Conservation (phyloP, 2,797 vertebrate genomes). For the Parauchenoglanis ngamensis region DNA sequence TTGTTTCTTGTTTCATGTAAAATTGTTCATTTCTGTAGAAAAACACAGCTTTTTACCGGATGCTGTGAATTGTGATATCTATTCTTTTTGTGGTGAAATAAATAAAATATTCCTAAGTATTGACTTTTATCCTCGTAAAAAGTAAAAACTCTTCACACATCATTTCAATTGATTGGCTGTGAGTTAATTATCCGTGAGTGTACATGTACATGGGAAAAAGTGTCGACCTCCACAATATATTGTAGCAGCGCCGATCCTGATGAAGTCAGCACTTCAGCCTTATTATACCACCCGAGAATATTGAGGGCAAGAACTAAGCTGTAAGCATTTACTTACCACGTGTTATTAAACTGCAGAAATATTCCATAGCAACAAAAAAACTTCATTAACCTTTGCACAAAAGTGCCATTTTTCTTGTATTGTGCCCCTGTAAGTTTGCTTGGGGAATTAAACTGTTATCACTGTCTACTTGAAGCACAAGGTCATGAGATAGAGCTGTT, state of each 20-base stretch:
- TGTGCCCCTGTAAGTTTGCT: not conserved
- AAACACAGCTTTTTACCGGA: not conserved
- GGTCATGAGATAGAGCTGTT: slow-evolving; percentile 17
- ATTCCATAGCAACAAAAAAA: not conserved
- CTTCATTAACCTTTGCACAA: slow-evolving; percentile 27
- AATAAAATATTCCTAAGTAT: not conserved
- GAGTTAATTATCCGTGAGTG: slow-evolving; percentile 29
- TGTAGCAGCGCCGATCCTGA: slow-evolving; percentile 1
- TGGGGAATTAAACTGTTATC: slow-evolving; percentile 5
- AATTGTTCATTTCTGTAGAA: not conserved
- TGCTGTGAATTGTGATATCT: not conserved
- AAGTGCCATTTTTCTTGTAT: slow-evolving; percentile 23
- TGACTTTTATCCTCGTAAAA: not conserved
- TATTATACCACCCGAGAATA: slow-evolving; percentile 19
- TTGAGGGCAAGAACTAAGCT: not conserved
- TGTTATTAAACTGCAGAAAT: not conserved
- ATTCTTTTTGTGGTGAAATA: not conserved
- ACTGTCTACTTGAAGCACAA: not conserved
- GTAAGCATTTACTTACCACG: slow-evolving; percentile 30
- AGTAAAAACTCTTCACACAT: not conserved
- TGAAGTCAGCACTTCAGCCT: slow-evolving; percentile 42
- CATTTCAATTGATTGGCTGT: not conserved
- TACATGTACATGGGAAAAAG: slow-evolving; percentile 16
- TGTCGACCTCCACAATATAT: slow-evolving; percentile 13
- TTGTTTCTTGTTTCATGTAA: not conserved